Base-by-base conservation (phyloP, 1,140 invertebrate genomes). In the Pseudomyrmex gracilis region DNA sequence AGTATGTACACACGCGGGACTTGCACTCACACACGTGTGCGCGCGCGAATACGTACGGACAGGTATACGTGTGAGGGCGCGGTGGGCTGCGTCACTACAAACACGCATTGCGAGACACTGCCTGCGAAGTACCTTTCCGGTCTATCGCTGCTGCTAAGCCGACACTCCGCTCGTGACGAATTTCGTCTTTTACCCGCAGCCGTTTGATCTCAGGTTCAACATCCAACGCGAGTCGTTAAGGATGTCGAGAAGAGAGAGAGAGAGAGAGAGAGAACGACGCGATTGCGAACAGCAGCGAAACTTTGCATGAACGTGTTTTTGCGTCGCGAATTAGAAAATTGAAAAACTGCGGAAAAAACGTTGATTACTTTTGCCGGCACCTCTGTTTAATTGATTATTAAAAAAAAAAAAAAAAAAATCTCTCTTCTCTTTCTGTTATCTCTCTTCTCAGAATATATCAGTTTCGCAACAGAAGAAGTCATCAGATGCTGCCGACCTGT, bases 31-130 rank as follows among this genome's bases (percentile, higher is more conserved):
- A 61, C 34, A 9, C 63, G 24, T n/a, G 20, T 15, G 13, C 22
- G 20, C 15, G 51, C 53, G 22, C 22, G 47, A 22, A 45, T 34
- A 20, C 76, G 13, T 5, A 60, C 49, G 58, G 71, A 45, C 80
- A 82, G 58, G 76, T 80, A 66, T 80, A 64, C 24, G 64, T 58
- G 70, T 49, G 82, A 70, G 73, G 82, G 68, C 71, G 67, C 55
- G 66, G 73, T 22, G 67, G 45, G 53, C 73, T 49, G 80, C 66
- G 80, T 77, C 73, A 76, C 64, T 61, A 63, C 66, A 47, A 82
- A 74, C 64, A 82, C 70, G 83, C 76, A 85, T 76, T 80, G 83
- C 86, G 83, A 87, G 87, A 85, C 84, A 74, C 66, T 77, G 77
- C 85, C 55, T 83, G 70, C 45, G 24, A 64, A 83, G 78, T 84